Percentiles rank a stretch among this genome's conserved stretches.
These are phyloP conservation scores for Aurelia aurita DNA, from an alignment of 30 jellyfish, hydroid and myxozoan genomes.

Conservation along the genomic window DNA sequence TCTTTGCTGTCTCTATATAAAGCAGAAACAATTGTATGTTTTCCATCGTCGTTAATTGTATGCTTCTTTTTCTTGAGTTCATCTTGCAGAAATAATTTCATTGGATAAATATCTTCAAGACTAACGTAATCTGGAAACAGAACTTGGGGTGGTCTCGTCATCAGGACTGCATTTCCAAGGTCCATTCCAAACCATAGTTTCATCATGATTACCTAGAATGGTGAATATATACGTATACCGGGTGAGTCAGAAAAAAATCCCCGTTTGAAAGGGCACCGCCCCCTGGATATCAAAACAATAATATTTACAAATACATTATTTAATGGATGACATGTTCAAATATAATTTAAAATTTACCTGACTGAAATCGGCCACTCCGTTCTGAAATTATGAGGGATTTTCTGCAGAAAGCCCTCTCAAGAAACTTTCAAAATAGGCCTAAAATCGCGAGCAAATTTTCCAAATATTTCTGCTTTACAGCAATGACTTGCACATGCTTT, in stretches of 20 bases:
- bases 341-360: too few relatives aligned
- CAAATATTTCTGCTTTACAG: too few relatives aligned
- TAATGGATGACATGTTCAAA: too few relatives aligned
- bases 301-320: too few relatives aligned
- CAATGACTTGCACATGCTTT: too few relatives aligned
- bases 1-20: constrained; percentile 41
- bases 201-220: constrained; percentile 44
- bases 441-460: too few relatives aligned
- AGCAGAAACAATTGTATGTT: constrained; percentile 72
- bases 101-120: constrained; percentile 49
- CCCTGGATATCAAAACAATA: too few relatives aligned
- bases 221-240: neutral
- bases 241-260: neutral
- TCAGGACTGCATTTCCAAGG: constrained; percentile 66
- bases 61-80: constrained; percentile 71
- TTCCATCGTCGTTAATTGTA: constrained; percentile 31
- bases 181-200: constrained; percentile 78
- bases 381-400: too few relatives aligned
- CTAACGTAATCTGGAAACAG: constrained; percentile 65
- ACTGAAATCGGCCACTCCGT: too few relatives aligned
- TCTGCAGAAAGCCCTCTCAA: too few relatives aligned
- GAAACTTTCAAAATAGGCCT: too few relatives aligned
- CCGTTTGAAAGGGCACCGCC: too few relatives aligned
- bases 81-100: constrained; percentile 14
- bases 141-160: constrained; percentile 66